Evolutionary conservation across 2,888 invertebrate genomes (phyloP).

Genomic region (Diarsia rubi): DNA sequence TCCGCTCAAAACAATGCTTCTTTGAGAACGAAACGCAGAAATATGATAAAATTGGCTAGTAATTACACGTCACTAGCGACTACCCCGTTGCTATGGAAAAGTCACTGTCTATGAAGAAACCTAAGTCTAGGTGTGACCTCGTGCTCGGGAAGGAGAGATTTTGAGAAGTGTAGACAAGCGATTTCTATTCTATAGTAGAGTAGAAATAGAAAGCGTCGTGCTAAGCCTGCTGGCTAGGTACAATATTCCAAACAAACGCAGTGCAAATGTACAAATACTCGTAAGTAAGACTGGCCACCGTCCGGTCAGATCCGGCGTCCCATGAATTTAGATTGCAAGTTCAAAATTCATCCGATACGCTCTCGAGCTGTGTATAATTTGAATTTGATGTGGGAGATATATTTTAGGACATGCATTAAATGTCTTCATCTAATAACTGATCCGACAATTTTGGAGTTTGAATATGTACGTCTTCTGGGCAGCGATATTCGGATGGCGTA

Average conservation of each 20-base stretch:
- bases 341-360: slow-evolving; percentile 83
- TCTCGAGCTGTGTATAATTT: slow-evolving; percentile 70
- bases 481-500: not conserved
- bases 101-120: no score
- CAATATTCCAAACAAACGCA: slow-evolving; percentile 72
- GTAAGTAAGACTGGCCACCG: slow-evolving; percentile 75
- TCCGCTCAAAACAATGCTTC: no score
- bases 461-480: not conserved
- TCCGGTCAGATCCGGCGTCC: slow-evolving; percentile 75
- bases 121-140: no score
- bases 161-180: no score
- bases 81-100: no score
- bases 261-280: slow-evolving; percentile 76
- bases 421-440: slow-evolving; percentile 14
- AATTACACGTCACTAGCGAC: no score
- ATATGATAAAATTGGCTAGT: no score
- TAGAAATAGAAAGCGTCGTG: no score
- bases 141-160: no score
- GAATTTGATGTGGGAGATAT: slow-evolving; percentile 68
- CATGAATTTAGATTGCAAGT: slow-evolving; percentile 89
- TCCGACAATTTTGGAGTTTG: not conserved
- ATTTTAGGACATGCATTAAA: slow-evolving; percentile 47
- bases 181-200: no score
- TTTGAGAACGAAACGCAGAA: no score
- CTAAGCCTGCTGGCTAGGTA: slow-evolving; percentile 65